These are phyloP conservation scores for Trichopria drosophilae DNA, from an alignment of 2,888 invertebrate genomes.

Conservation along the genomic window DNA sequence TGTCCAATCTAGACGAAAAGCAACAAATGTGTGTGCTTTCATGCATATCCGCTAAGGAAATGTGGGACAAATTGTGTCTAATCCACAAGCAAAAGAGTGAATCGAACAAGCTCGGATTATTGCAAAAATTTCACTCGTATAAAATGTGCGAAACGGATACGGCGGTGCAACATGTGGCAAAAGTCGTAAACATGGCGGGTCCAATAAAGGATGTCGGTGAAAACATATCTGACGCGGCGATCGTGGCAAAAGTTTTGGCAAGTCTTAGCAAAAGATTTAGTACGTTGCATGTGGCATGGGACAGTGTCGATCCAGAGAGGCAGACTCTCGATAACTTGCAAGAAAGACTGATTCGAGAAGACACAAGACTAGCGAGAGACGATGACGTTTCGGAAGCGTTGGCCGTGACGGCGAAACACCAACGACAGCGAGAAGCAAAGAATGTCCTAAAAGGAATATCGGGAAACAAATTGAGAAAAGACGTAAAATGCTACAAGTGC, in stretches of 20 bases:
- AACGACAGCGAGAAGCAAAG: constrained; percentile 11
- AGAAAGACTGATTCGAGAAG: constrained; percentile 29
- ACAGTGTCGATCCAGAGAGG: constrained; percentile 27
- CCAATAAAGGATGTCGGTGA: constrained; percentile 31
- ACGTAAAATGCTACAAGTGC: constrained; percentile 26
- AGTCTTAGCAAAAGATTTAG: constrained; percentile 32
- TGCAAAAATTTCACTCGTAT: constrained; percentile 28
- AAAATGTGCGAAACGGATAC: constrained; percentile 29
- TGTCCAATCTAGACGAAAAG: constrained; percentile 30
- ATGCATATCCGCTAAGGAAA: constrained; percentile 26
- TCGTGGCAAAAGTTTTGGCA: constrained; percentile 35
- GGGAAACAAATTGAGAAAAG: constrained; percentile 15
- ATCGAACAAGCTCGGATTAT: constrained; percentile 27
- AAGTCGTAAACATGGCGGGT: constrained; percentile 27
- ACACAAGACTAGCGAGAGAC: constrained; percentile 21
- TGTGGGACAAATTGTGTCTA: constrained; percentile 31
- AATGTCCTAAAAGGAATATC: constrained; percentile 12
- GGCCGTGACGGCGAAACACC: constrained; percentile 22
- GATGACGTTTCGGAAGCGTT: constrained; percentile 24
- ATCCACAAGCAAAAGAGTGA: constrained; percentile 33
- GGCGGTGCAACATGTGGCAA: constrained; percentile 31
- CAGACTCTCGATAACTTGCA: constrained; percentile 31
- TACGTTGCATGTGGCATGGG: constrained; percentile 33
- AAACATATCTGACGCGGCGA: constrained; percentile 24
- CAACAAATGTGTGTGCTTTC: constrained; percentile 32